These are phyloP conservation scores for Lagria hirta DNA, from an alignment of 2,888 invertebrate species.

Conservation along the genomic window DNA sequence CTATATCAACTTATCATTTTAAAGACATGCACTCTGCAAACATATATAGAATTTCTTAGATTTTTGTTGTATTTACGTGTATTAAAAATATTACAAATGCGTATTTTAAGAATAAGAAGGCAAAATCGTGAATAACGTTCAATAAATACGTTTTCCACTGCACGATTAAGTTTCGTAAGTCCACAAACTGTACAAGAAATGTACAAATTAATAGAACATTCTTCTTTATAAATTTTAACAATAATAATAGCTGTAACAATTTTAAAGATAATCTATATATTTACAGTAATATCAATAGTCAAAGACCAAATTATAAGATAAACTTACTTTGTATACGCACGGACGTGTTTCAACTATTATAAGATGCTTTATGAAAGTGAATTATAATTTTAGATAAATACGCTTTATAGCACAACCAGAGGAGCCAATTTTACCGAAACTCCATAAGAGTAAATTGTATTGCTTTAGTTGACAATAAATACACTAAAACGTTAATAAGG, in stretches of 20 bases:
- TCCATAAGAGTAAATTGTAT: constrained; percentile 16
- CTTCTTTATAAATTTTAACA: constrained; percentile 36
- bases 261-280: constrained; percentile 32
- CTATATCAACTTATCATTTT: constrained; percentile 16
- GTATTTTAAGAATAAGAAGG: constrained; percentile 39
- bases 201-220: constrained; percentile 27
- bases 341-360: constrained; percentile 27
- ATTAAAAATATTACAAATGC: constrained; percentile 44
- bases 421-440: constrained; percentile 19
- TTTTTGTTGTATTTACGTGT: constrained; percentile 30
- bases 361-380: constrained; percentile 17
- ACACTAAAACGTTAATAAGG: too few species aligned
- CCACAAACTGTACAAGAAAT: constrained; percentile 35
- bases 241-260: constrained; percentile 38
- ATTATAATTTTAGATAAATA: constrained; percentile 17
- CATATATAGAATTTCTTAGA: constrained; percentile 25
- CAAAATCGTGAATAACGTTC: constrained; percentile 41
- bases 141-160: constrained; percentile 32
- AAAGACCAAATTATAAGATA: constrained; percentile 19
- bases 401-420: constrained; percentile 21
- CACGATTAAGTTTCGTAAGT: constrained; percentile 27
- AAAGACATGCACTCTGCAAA: constrained; percentile 33
- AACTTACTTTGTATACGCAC: constrained; percentile 17
- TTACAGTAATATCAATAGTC: constrained; percentile 31
- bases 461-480: constrained; percentile 14